These are phyloP conservation scores for Drosophila rellima DNA, from an alignment of 2,888 invertebrate genomes.

Conservation along the genomic window DNA sequence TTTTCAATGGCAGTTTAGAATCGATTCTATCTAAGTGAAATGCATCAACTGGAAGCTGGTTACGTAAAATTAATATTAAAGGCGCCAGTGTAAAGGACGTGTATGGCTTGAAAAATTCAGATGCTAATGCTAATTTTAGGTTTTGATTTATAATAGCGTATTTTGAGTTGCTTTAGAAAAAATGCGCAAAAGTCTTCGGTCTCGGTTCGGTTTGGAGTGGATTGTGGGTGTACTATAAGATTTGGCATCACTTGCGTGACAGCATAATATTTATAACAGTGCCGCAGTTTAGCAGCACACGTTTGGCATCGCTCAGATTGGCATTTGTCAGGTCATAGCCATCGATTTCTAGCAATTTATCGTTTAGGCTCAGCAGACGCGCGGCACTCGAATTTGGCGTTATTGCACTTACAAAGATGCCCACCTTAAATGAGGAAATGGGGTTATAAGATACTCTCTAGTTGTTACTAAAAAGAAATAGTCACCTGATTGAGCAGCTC, in stretches of 20 bases:
- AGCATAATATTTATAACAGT: constrained; percentile 84
- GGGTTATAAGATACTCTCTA: neutral
- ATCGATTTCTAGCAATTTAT: constrained; percentile 84
- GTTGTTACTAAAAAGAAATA: too few species aligned
- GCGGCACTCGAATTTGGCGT: constrained; percentile 80
- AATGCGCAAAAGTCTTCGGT: constrained; percentile 81
- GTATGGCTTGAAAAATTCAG: constrained; percentile 53
- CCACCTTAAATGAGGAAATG: constrained; percentile 55
- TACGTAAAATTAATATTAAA: constrained; percentile 12
- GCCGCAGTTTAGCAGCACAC: constrained; percentile 80
- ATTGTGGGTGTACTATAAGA: constrained; percentile 26
- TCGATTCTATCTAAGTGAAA: constrained; percentile 45
- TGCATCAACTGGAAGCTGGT: constrained; percentile 47
- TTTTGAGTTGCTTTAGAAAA: constrained; percentile 71
- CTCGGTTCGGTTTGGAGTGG: constrained; percentile 59
- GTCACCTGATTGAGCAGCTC: constrained; percentile 80
- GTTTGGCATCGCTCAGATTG: constrained; percentile 78
- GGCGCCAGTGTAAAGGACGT: constrained; percentile 31
- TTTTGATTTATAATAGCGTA: constrained; percentile 44
- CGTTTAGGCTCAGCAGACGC: constrained; percentile 74
- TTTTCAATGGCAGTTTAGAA: constrained; percentile 62
- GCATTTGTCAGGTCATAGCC: constrained; percentile 84
- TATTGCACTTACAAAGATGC: constrained; percentile 83
- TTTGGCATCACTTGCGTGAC: constrained; percentile 80
- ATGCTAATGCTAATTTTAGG: constrained; percentile 54